These are phyloP conservation scores for Halcyon badia DNA, from an alignment of 2,797 vertebrate species.

Conservation along the genomic window DNA sequence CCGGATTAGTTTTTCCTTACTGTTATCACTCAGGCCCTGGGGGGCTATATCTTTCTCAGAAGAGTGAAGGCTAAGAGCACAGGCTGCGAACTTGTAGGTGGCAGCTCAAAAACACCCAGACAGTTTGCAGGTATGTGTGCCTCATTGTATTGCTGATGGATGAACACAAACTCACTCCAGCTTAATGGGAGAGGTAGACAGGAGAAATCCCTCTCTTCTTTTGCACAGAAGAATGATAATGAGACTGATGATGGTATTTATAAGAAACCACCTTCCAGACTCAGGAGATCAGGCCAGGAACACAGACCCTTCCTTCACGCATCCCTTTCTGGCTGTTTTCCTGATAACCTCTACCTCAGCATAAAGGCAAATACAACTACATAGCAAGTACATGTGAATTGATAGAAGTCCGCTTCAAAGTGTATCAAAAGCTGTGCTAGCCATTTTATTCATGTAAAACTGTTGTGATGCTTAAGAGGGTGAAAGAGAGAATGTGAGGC, in stretches of 20 bases:
- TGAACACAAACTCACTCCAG: neutral
- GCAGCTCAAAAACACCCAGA: neutral
- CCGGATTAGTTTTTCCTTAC: neutral
- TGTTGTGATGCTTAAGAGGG: neutral
- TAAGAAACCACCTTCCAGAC: neutral
- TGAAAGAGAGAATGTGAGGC: neutral
- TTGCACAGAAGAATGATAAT: rapidly evolving
- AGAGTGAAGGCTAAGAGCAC: neutral
- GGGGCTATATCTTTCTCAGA: neutral
- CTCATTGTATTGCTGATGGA: neutral
- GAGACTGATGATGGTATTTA: neutral
- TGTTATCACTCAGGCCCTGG: neutral
- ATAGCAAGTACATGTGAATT: neutral
- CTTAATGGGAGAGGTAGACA: neutral
- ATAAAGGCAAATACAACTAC: neutral
- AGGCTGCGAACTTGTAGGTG: neutral
- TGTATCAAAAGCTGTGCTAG: rapidly evolving
- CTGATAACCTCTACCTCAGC: neutral
- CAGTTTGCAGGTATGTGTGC: rapidly evolving
- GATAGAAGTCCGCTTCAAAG: neutral
- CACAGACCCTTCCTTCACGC: neutral
- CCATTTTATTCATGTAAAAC: neutral
- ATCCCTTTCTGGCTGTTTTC: neutral
- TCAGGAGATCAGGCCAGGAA: neutral
- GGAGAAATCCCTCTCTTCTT: neutral